Percentiles rank a stretch among this genome's conserved stretches.
phyloP scores from a whole-genome alignment of 2,797 vertebrate species.

The Gobio occitaniae region DNA sequence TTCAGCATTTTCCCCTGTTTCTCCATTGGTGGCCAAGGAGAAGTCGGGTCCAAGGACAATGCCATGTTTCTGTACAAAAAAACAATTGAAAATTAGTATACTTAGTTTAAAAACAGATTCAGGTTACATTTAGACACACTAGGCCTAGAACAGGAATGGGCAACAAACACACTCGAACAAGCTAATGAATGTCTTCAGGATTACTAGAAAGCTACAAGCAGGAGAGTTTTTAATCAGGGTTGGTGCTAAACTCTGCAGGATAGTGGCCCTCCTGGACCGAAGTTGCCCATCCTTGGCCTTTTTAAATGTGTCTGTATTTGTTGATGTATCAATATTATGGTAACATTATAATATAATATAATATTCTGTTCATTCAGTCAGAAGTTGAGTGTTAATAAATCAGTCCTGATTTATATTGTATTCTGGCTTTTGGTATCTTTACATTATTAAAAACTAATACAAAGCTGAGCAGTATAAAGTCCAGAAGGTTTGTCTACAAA shows the following conservation, averaged over 20 bases:
- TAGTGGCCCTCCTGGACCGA: background rate
- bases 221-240: background rate
- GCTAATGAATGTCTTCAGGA: background rate
- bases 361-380: background rate
- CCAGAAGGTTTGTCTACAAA: background rate
- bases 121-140: background rate
- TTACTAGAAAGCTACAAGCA: background rate
- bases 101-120: background rate
- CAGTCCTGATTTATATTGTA: background rate
- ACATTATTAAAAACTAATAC: background rate
- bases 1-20: constrained; percentile 66
- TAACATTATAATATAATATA: background rate
- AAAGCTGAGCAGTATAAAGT: background rate
- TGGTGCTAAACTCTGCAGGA: background rate
- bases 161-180: background rate
- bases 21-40: constrained; percentile 79
- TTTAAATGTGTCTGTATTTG: background rate
- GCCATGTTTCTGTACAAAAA: constrained; percentile 87
- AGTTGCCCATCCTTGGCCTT: background rate
- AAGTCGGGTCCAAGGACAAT: constrained; percentile 84
- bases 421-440: background rate
- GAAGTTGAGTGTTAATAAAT: background rate
- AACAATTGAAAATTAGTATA: background rate
- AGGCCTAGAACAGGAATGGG: background rate
- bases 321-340: background rate